Evolutionary conservation across 2,888 invertebrate species (phyloP).

Genomic region (Pterostichus niger): DNA sequence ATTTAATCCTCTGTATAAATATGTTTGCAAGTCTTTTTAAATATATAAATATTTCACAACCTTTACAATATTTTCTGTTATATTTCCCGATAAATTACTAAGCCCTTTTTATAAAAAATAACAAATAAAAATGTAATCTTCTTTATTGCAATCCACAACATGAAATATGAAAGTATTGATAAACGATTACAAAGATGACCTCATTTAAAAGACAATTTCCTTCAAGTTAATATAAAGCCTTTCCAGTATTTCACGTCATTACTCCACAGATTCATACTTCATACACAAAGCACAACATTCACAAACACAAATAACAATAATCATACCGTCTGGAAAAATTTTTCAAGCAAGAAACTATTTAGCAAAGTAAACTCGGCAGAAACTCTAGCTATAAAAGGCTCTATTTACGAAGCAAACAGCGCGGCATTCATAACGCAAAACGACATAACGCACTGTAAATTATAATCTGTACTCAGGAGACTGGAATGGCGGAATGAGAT

Average conservation of each 20-base stretch:
- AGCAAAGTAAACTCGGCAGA: conserved; percentile 46
- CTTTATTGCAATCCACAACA: not conserved
- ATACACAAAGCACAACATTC: conserved; percentile 27
- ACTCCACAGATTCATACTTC: conserved; percentile 19
- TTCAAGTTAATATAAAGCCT: conserved; percentile 29
- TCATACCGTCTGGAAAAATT: conserved; percentile 29
- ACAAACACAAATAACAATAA: conserved; percentile 40
- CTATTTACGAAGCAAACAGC: conserved; percentile 32
- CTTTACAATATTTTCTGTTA: too few relatives aligned
- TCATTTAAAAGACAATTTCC: conserved; percentile 52
- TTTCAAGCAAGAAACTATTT: conserved; percentile 24
- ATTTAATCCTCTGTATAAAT: too few relatives aligned
- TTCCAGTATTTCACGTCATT: conserved; percentile 26
- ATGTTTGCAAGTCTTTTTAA: too few relatives aligned
- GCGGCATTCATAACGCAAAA: conserved; percentile 32
- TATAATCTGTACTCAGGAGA: not conserved
- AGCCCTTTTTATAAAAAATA: conserved; percentile 9
- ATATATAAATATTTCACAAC: too few relatives aligned
- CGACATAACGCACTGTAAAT: conserved; percentile 12
- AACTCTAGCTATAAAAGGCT: conserved; percentile 40
- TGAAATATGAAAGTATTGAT: conserved; percentile 38
- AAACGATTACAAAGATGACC: conserved; percentile 46
- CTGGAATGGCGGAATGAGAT: not conserved
- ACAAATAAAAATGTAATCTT: conserved; percentile 28
- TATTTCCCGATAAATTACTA: not conserved